Conservation (phyloP, 2,113 vertebrate genomes). For the Varanus komodoensis region DNA sequence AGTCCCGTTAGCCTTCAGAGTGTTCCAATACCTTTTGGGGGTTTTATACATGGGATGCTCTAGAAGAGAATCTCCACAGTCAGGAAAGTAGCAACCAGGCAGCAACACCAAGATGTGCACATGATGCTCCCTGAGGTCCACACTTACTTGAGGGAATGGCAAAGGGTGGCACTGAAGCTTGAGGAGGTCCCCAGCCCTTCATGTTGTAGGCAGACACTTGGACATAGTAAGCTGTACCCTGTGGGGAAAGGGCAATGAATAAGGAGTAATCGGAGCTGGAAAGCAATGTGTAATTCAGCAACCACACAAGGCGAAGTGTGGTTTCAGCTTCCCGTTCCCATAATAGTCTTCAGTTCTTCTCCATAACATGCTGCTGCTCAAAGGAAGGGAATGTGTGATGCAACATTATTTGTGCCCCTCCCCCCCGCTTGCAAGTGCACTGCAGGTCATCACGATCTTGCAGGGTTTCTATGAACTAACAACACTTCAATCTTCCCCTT, state of each 20-base stretch:
- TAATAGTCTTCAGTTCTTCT: not conserved
- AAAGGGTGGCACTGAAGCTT: constrained; percentile 80
- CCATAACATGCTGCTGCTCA: too few species aligned
- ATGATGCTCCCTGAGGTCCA: fast-evolving
- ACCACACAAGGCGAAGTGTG: not conserved
- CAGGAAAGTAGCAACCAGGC: not conserved
- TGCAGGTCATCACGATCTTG: not conserved
- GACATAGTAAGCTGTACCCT: constrained; percentile 86
- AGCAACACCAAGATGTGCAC: not conserved
- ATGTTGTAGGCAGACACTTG: constrained; percentile 92
- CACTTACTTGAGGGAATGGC: constrained; percentile 90
- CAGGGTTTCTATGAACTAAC: not conserved
- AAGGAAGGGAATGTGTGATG: not conserved
- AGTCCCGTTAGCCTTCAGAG: not conserved
- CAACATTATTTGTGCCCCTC: not conserved
- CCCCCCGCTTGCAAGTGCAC: not conserved
- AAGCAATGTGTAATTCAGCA: fast-evolving
- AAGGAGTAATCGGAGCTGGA: not conserved
- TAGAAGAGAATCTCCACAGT: not conserved
- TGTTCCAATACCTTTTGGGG: not conserved
- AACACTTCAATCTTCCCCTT: not conserved
- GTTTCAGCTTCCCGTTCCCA: not conserved
- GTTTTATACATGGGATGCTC: not conserved
- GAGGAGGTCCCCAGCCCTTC: constrained; percentile 90
- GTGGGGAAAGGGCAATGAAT: constrained; percentile 36